Conservation (phyloP, 2,797 vertebrate genomes). For the Dendrocincla tyrannina region DNA sequence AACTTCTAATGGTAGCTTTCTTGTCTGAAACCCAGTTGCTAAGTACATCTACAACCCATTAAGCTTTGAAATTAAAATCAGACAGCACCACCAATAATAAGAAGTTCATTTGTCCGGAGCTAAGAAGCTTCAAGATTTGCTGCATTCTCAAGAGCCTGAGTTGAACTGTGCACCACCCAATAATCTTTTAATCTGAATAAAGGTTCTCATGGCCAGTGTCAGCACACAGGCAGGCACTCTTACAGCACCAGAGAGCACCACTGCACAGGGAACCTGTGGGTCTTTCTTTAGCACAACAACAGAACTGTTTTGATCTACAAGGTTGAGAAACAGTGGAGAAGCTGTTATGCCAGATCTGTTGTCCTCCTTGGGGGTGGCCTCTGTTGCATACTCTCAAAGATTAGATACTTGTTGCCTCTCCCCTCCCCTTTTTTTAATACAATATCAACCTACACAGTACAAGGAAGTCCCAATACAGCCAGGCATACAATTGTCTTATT, state of each 20-base stretch:
- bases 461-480: background rate
- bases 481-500: background rate
- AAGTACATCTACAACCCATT: background rate
- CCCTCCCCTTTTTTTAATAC: background rate
- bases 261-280: background rate
- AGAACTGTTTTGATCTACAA: background rate
- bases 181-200: background rate
- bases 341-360: background rate
- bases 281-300: background rate
- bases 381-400: background rate
- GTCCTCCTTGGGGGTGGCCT: background rate
- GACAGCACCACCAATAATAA: background rate
- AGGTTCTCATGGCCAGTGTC: background rate
- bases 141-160: background rate
- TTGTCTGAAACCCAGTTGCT: background rate
- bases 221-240: rapidly evolving
- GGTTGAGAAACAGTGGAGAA: rapidly evolving
- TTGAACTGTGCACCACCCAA: background rate
- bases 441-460: background rate
- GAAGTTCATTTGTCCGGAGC: background rate
- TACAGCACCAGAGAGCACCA: background rate
- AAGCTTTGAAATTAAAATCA: background rate
- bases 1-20: background rate
- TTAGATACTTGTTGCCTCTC: background rate
- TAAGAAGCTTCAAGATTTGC: background rate